phyloP scores from a whole-genome alignment of 2,888 invertebrate genomes.

The Exephanes ischioxanthus region DNA sequence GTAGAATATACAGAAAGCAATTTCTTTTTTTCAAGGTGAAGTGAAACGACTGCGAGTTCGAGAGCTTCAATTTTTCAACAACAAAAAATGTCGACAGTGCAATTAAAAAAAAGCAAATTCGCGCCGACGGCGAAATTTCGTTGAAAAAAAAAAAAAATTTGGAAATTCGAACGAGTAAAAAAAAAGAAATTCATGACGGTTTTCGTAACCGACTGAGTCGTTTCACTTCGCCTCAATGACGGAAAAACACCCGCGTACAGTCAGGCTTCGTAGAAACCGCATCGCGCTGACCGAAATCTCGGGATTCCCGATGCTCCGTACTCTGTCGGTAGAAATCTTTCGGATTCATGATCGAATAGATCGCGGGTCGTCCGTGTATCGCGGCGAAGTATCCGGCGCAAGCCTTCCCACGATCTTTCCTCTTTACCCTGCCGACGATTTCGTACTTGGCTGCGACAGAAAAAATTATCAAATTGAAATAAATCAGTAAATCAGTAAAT shows the following conservation, averaged over 20 bases:
- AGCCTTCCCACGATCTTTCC: conserved; percentile 92
- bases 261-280: background rate
- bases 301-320: background rate
- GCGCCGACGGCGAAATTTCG: too few species aligned
- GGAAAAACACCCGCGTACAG: background rate
- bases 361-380: conserved; percentile 88
- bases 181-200: too few species aligned
- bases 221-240: background rate
- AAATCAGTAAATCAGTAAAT: background rate
- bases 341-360: conserved; percentile 88
- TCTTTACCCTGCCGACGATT: conserved; percentile 72
- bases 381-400: conserved; percentile 95
- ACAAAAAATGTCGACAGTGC: too few species aligned
- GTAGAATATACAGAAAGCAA: background rate
- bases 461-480: background rate
- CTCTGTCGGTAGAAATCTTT: conserved; percentile 69
- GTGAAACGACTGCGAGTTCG: too few species aligned
- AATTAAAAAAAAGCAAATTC: too few species aligned
- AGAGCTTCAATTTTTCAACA: too few species aligned
- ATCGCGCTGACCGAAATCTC: background rate
- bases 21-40: background rate
- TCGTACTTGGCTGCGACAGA: conserved; percentile 85
- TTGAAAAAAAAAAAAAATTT: too few species aligned
- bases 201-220: background rate
- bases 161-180: too few species aligned